Percentiles rank a stretch among this genome's conserved stretches.
phyloP scores from a whole-genome alignment of 2,888 invertebrate genomes.

The Acanthosepion pharaonis region DNA sequence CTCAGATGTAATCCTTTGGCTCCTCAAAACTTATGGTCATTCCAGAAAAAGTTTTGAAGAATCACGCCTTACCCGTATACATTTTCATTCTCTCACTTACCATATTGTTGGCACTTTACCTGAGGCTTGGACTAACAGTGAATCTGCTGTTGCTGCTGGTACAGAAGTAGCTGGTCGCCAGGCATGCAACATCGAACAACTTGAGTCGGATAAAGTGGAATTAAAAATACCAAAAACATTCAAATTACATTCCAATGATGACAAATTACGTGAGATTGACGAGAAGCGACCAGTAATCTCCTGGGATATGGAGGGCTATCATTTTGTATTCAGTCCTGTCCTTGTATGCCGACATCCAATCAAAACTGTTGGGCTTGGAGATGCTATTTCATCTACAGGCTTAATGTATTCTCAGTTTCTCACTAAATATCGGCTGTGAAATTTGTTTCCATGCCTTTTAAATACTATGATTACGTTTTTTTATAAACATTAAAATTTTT shows the following conservation, averaged over 20 bases:
- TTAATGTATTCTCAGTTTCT: slow-evolving; percentile 74
- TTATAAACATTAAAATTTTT: not conserved
- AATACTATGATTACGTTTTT: not conserved
- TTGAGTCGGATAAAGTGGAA: slow-evolving; percentile 71
- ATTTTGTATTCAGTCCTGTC: slow-evolving; percentile 76
- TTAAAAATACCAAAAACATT: slow-evolving; percentile 72
- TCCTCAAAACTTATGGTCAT: slow-evolving; percentile 73
- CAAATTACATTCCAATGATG: slow-evolving; percentile 65
- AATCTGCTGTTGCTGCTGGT: slow-evolving; percentile 75
- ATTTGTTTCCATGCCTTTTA: not conserved
- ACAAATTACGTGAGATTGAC: slow-evolving; percentile 62
- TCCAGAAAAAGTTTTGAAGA: slow-evolving; percentile 65
- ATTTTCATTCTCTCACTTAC: slow-evolving; percentile 76
- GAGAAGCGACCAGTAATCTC: slow-evolving; percentile 70
- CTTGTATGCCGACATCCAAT: slow-evolving; percentile 75
- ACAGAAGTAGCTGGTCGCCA: slow-evolving; percentile 74
- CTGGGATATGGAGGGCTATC: slow-evolving; percentile 73
- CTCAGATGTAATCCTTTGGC: slow-evolving; percentile 76
- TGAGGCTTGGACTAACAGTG: slow-evolving; percentile 74
- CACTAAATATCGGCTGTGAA: slow-evolving; percentile 48
- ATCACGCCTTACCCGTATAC: slow-evolving; percentile 74
- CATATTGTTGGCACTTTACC: slow-evolving; percentile 74
- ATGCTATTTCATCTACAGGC: slow-evolving; percentile 76
- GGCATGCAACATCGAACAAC: slow-evolving; percentile 70
- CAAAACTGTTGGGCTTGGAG: slow-evolving; percentile 76